Base-by-base conservation (phyloP, 2,113 vertebrate species). In the Archilochus colubris region DNA sequence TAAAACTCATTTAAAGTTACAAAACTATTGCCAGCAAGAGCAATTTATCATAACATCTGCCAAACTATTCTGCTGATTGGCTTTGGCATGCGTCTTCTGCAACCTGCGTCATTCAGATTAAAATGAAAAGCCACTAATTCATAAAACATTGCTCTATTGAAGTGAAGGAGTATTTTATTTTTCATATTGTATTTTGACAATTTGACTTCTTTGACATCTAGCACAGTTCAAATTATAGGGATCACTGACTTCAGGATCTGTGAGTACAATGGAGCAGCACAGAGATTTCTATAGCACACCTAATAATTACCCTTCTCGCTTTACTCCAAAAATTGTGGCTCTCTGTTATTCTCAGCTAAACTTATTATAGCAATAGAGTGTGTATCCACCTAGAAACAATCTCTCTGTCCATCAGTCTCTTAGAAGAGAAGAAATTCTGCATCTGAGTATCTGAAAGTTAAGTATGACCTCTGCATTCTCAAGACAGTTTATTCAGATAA, bases 1-100 rank as follows among this genome's bases (percentile, higher is more conserved):
- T 96, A 91, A 87, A 93, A 84, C 58, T 88, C 66, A 81, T 87
- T 95, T 94, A 90, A 96, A 96, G 64, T 92, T 92, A 91, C 85
- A 97, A 95, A 94, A 90, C 62, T 63, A 83, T 54, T 76, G 33
- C 78, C 50, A 27, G 51, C 64, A 88, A 95, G 61, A 96, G 72
- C 86, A 89, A 96, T 96, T 95, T 89, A 88, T 96, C 91, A 94
- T 53, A 77, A 70, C 24, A 46, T 40, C 93, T 36, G 80, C 89
- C 63, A 89, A 83, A 30, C n/a, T 66, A 51, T 70, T 94, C 77
- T 51, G 73, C 84, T 92, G 93, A 95, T 87, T 81, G 57, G 11
- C 91, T 82, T 67, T 88, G 92, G 91, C 91, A 82, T 22, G 8
- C 46, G 33, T 69, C 69, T 96, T 51, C 69, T 36, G 82, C 55